These are phyloP conservation scores for Tragelaphus buxtoni DNA, from an alignment of 2,113 vertebrate genomes.

Conservation along the genomic window DNA sequence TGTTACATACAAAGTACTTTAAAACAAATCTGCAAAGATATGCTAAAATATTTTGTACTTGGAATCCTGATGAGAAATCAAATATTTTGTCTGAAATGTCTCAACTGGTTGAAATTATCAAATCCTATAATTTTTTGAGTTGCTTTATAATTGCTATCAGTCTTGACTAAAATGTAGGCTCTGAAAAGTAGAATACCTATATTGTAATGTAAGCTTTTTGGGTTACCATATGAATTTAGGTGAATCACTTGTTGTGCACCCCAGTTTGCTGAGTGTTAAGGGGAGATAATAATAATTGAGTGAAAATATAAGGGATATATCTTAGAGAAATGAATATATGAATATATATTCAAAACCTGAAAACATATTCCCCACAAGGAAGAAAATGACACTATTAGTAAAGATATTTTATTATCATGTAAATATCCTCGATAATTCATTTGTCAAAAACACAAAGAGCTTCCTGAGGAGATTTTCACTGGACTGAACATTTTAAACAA, in stretches of 20 bases:
- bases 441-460: neutral
- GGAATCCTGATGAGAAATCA: neutral
- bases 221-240: neutral
- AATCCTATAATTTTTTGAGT: too few species aligned
- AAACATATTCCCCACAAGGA: neutral
- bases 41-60: neutral
- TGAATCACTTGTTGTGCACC: neutral
- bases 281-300: neutral
- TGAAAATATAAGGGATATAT: neutral
- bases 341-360: neutral
- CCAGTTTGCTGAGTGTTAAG: neutral
- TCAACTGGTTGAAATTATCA: too few species aligned
- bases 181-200: neutral
- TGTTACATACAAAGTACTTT: neutral
- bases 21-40: neutral
- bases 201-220: neutral
- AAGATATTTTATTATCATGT: neutral
- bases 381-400: neutral
- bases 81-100: too few species aligned
- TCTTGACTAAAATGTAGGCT: neutral
- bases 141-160: neutral
- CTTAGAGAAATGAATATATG: neutral
- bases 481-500: neutral
- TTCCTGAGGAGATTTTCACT: neutral
- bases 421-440: neutral